These are phyloP conservation scores for Apoderus coryli DNA, from an alignment of 2,888 invertebrate species.

Conservation along the genomic window DNA sequence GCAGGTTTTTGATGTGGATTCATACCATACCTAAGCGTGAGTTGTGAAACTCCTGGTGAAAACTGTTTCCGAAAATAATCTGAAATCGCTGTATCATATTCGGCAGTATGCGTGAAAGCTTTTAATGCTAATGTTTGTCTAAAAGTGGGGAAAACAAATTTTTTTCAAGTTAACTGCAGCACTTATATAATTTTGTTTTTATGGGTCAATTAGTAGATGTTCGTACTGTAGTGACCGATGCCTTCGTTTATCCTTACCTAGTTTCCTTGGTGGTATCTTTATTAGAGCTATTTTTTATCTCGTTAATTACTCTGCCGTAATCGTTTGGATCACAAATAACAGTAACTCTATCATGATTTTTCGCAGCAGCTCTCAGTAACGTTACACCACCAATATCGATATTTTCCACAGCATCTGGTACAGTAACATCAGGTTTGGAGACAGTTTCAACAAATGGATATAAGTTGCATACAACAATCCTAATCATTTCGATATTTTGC, in stretches of 20 bases:
- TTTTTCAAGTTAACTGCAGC: too few species aligned
- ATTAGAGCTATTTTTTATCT: conserved; percentile 46
- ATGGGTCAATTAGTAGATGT: too few species aligned
- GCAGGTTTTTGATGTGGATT: conserved; percentile 98
- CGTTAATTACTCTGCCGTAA: conserved; percentile 55
- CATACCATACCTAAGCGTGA: conserved; percentile 80
- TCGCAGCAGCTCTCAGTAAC: conserved; percentile 86
- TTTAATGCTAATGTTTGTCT: conserved; percentile 73
- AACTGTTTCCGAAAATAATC: conserved; percentile 91
- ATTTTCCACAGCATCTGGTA: conserved; percentile 87
- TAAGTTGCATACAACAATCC: conserved; percentile 89
- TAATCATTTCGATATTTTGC: conserved; percentile 66
- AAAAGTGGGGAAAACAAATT: too few species aligned
- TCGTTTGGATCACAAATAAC: conserved; percentile 86
- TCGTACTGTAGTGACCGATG: too few species aligned
- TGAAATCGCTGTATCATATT: conserved; percentile 88
- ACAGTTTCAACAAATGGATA: conserved; percentile 90
- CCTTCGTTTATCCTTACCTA: too few species aligned
- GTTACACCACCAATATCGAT: conserved; percentile 97
- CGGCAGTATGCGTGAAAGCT: conserved; percentile 92
- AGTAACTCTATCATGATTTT: conserved; percentile 90
- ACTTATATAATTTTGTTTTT: too few species aligned
- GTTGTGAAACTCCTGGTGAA: conserved; percentile 58
- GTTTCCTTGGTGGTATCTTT: conserved; percentile 60
- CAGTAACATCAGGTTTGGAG: conserved; percentile 61